These are phyloP conservation scores for Incurvaria masculella DNA, from an alignment of 2,888 invertebrate species.

Conservation along the genomic window DNA sequence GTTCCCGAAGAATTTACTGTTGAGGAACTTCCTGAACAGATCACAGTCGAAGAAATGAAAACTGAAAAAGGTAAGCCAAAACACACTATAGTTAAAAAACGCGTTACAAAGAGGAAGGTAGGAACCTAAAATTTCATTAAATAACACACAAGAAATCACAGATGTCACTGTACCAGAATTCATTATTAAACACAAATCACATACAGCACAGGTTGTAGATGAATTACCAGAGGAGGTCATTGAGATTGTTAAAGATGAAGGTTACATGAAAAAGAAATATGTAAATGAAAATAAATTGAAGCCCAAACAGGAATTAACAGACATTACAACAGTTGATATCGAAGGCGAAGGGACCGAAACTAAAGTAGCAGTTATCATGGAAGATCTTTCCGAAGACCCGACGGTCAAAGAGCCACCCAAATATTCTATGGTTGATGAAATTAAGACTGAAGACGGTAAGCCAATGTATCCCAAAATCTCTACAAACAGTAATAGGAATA, in stretches of 20 bases:
- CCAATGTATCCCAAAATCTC: slow-evolving; percentile 17
- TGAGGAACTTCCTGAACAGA: slow-evolving; percentile 1
- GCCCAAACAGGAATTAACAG: slow-evolving; percentile 17
- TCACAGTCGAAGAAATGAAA: not conserved
- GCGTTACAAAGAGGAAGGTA: too few relatives aligned
- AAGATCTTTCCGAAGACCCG: slow-evolving; percentile 21
- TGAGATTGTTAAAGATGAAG: slow-evolving; percentile 6
- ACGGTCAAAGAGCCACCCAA: slow-evolving; percentile 18
- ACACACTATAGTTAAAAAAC: not conserved
- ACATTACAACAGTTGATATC: slow-evolving; percentile 15
- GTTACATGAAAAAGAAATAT: slow-evolving; percentile 13
- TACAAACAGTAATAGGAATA: too few relatives aligned
- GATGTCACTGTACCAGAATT: not conserved
- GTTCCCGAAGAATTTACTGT: not conserved
- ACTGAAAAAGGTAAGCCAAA: not conserved
- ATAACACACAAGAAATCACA: not conserved
- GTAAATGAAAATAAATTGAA: slow-evolving; percentile 16
- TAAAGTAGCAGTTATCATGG: slow-evolving; percentile 25
- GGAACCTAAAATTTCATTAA: not conserved
- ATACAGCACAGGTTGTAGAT: too few relatives aligned
- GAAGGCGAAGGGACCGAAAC: slow-evolving; percentile 20
- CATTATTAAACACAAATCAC: too few relatives aligned
- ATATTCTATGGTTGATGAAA: slow-evolving; percentile 19
- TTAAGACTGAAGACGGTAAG: slow-evolving; percentile 16
- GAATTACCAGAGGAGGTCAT: too few relatives aligned